Percentiles rank a stretch among this genome's conserved stretches.
Conservation (phyloP, 2,113 vertebrate genomes). For the Microtus ochrogaster region DNA sequence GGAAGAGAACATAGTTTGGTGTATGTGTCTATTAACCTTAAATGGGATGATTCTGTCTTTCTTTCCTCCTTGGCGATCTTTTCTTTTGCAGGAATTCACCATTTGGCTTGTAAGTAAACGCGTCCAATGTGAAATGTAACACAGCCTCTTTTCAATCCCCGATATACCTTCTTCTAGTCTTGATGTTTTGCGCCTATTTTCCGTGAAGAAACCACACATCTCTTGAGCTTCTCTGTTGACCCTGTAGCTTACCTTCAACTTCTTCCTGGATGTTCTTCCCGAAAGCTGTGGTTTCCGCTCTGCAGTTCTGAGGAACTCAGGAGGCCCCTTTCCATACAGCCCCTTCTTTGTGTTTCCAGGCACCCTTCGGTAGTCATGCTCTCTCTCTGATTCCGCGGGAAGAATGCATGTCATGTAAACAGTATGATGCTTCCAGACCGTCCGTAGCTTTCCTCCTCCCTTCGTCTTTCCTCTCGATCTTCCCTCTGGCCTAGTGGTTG, state of each 20-base stretch:
- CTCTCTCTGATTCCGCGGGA: constrained; percentile 84
- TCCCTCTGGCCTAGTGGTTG: constrained; percentile 94
- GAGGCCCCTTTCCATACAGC: constrained; percentile 77
- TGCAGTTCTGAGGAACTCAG: constrained; percentile 82
- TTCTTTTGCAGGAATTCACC: constrained; percentile 96
- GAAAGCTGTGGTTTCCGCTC: constrained; percentile 80
- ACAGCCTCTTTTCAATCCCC: constrained; percentile 82
- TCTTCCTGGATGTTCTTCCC: constrained; percentile 83
- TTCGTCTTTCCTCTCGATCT: constrained; percentile 87
- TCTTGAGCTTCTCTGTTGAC: constrained; percentile 85
- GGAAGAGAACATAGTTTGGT: not conserved
- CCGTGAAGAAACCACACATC: constrained; percentile 83
- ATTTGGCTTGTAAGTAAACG: constrained; percentile 97
- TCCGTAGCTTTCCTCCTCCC: constrained; percentile 81
- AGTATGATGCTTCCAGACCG: constrained; percentile 80
- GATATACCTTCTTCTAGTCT: constrained; percentile 85
- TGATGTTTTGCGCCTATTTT: constrained; percentile 81
- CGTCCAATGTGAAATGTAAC: constrained; percentile 84
- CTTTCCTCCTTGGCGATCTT: constrained; percentile 92
- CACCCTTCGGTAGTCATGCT: constrained; percentile 82
- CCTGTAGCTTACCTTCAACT: constrained; percentile 83
- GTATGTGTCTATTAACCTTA: constrained; percentile 75
- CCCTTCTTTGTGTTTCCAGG: constrained; percentile 76
- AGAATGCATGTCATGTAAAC: constrained; percentile 86
- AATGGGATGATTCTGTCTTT: constrained; percentile 89